Conservation (phyloP, 1,140 invertebrate genomes). For the Solen grandis region DNA sequence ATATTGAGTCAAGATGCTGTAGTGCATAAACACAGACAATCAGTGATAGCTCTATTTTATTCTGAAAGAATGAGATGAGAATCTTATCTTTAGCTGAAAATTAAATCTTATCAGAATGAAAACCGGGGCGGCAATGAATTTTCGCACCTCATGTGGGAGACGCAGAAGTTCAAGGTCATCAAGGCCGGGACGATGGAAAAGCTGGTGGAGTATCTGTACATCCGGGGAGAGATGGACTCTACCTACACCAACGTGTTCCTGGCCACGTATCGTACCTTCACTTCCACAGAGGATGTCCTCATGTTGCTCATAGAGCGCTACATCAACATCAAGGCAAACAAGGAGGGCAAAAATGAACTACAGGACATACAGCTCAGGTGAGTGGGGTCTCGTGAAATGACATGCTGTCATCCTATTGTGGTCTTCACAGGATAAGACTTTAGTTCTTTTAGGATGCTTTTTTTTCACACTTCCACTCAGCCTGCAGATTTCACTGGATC, state of each 20-base stretch:
- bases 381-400: background rate
- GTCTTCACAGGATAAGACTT: no score
- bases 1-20: no score
- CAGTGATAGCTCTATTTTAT: no score
- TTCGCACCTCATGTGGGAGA: slow-evolving; percentile 96
- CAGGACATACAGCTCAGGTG: slow-evolving; percentile 73
- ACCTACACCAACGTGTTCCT: slow-evolving; percentile 99
- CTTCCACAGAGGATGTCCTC: slow-evolving; percentile 90
- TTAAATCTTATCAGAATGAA: slow-evolving; percentile 72
- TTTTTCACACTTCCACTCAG: no score
- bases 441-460: no score
- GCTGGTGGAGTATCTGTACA: slow-evolving; percentile 94
- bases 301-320: slow-evolving; percentile 80
- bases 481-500: no score
- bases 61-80: no score
- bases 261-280: slow-evolving; percentile 95
- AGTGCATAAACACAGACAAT: no score
- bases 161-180: slow-evolving; percentile 96
- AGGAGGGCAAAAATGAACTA: slow-evolving; percentile 73
- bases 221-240: slow-evolving; percentile 97
- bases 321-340: slow-evolving; percentile 65
- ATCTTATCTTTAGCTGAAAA: no score
- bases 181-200: slow-evolving; percentile 97
- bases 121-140: slow-evolving; percentile 70
- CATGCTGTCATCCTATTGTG: no score